Base-by-base conservation (phyloP, 2,113 vertebrate genomes). In the Lathamus discolor region DNA sequence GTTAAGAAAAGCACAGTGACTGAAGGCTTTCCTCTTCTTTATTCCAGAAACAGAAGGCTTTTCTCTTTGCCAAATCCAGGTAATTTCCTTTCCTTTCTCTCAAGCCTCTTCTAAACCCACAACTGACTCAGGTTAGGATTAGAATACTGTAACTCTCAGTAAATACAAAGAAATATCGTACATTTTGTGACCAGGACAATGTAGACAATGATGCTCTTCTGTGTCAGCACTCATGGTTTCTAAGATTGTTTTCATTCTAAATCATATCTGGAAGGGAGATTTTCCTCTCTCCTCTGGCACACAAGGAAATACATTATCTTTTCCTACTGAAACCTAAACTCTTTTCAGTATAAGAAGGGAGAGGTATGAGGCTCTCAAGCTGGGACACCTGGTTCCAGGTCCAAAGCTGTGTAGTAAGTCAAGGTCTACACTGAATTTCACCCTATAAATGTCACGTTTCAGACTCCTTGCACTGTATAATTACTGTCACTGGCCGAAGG, bases 21-120 rank as follows among this genome's bases (percentile, higher is more conserved):
- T 93, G 69, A 95, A 92, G 69, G 54, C 19, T 88, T 94, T 97
- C 70, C 64, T 93, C 79, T 86, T 90, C 85, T 97, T 97, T 95
- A 79, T 92, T 90, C 95, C 46, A 97, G 96, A 95, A 95, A 90
- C 93, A 94, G 95, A 95, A 86, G 86, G 79, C 13, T 23, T 70
- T 72, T 31, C 59, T 80, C 15, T 62, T 80, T 90, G 76, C 93
- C 91, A 92, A 90, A 94, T 93, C 91, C 95, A 96, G 96, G 97
- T 97, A 95, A 97, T 95, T 95, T 86, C 73, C 81, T 87, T 73
- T 94, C 62, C 57, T 67, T 80, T 82, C 68, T 69, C 87, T 66
- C 84, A 76, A 74, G 25, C 73, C 75, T 25, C 61, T 95, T 75
- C 44, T 39, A 48, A 7, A 15, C 54, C 57, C 44, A n/a, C 72